Base-by-base conservation (phyloP, 2,888 invertebrate genomes). In the Odontocolon sp. region DNA sequence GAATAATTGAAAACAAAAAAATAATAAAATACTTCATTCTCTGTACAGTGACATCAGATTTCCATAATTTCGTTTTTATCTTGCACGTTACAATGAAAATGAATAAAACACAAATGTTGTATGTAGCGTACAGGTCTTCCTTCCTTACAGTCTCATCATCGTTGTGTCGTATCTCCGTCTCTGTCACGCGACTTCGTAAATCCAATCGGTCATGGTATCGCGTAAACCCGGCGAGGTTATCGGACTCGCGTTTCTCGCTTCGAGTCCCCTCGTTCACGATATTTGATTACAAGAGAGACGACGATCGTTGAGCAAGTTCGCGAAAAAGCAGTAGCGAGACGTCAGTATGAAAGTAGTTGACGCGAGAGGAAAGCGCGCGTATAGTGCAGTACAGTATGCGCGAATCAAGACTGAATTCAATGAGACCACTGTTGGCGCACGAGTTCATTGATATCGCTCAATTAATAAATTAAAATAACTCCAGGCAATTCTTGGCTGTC, bases 381-480 rank as follows among this genome's bases (percentile, higher is more conserved):
- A 33, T 23, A 45, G 36, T 11, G 18, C 61, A 18, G 14, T 31
- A 9, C 36, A 14, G 26, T 40, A n/a, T 45, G 40, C 23, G 14
- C 14, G n/a, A 6, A 8, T n/a, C 40, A 56, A 78, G 80, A 77
- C 84, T 66, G 83, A 86, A 87, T 87, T 89, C 88, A 89, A 89
- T 89, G 88, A 85, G 83, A 80, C 83, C 85, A 85, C 88, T 89
- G 89, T 89, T 87, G 82, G 82, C 83, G 83, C 85, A 82, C 83
- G 86, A 85, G 89, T 89, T 88, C 88, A 88, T 88, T 88, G 88
- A 88, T 89, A 88, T 88, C 84, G 84, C 86, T 87, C 87, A 85
- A 89, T 88, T 88, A 87, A 87, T 87, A 87, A 87, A 88, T 89
- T 86, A 86, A 88, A 89, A 89, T 88, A 88, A 86, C 84, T 86